Base-by-base conservation (phyloP, 2,797 vertebrate species). In the Fratercula arctica region DNA sequence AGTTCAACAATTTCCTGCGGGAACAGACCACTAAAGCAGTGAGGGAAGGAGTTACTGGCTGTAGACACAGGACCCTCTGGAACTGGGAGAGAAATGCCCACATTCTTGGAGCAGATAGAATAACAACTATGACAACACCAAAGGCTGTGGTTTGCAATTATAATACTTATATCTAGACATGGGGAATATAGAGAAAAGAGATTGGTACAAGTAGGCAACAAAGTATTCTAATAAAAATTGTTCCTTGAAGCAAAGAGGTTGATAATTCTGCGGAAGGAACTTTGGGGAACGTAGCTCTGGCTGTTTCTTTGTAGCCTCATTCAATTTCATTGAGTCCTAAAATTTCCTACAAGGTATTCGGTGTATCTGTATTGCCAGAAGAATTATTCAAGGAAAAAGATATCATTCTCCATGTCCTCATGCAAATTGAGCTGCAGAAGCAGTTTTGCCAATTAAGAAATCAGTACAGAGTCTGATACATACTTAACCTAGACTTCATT, bases 401-500 rank as follows among this genome's bases (percentile, higher is more conserved):
- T 76, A 54, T 48, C 6, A 39, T 77, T 79, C n/a, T 73, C 20
- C 48, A 16, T 46, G 18, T 75, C 91, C 11, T 18, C n/a, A 46
- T 87, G 48, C 16, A 96, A 92, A 85, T 4, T 82, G 46, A 92
- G 16, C 60, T 70, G 20, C 60, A 89, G 57, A 7, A 91, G 29
- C 6, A 67, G 13, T 21, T 73, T 84, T 95, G 67, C 21, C 70
- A 89, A 35, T 83, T 86, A 85, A 45, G 72, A 92, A 79, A 87
- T 60, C 26, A 17, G 48, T 68, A 41, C 50, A 57, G 46, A 61
- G 31, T 92, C 69, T 86, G 33, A 88, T 64, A 79, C 5, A 28
- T 46, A 46, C 66, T 87, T 92, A 94, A 90, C 50, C 51, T 80
- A 87, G 43, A 77, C 82, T 89, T 94, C 67, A 63, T 45, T 92